Conservation (phyloP, 2,888 invertebrate species). For the Argyra leucocephala region DNA sequence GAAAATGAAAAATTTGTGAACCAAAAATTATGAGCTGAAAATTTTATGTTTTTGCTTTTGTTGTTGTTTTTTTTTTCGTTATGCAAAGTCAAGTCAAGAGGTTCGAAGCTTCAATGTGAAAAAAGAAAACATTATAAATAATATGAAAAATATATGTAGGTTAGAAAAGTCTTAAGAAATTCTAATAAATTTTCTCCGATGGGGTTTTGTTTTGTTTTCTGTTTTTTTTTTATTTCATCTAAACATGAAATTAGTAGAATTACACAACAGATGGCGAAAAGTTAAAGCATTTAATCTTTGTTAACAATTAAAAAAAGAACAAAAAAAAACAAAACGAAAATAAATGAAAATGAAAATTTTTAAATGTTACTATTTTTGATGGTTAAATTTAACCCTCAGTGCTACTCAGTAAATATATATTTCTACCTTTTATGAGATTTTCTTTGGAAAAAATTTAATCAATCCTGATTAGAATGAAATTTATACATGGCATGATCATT, state of each 20-base stretch:
- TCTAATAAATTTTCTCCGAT: neutral
- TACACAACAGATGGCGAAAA: constrained; percentile 1
- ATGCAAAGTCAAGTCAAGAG: neutral
- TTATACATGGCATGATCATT: no score
- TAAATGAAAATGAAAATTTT: neutral
- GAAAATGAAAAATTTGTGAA: neutral
- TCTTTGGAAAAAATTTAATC: no score
- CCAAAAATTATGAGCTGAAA: neutral
- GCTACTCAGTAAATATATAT: no score
- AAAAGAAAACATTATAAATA: no score
- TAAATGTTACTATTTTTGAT: no score
- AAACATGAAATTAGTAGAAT: neutral
- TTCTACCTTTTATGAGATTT: no score
- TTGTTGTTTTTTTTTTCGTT: no score
- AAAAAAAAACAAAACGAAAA: neutral
- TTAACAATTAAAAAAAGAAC: neutral
- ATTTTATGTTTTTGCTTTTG: neutral
- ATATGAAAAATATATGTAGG: neutral
- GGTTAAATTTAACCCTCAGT: no score
- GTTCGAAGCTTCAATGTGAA: neutral
- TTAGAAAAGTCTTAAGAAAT: neutral
- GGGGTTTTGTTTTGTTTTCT: neutral
- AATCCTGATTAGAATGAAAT: no score
- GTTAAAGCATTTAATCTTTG: neutral
- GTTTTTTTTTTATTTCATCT: neutral